These are phyloP conservation scores for Cheilosia variabilis DNA, from an alignment of 2,888 invertebrate genomes.

Conservation along the genomic window DNA sequence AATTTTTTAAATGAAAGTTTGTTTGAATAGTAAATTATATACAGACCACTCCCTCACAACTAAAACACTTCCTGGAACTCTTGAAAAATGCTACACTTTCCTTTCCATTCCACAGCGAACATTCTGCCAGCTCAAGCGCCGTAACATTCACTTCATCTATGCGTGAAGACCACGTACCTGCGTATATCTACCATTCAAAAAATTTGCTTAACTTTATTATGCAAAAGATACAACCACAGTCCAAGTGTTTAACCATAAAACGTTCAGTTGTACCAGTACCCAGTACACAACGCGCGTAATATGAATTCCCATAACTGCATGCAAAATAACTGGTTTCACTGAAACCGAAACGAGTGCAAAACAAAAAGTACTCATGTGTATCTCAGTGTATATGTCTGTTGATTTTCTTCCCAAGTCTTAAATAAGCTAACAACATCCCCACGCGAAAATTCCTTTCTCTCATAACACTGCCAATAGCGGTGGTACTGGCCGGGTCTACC, in stretches of 20 bases:
- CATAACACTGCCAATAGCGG: slow-evolving; percentile 41
- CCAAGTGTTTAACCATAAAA: slow-evolving; percentile 19
- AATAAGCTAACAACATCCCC: slow-evolving; percentile 56
- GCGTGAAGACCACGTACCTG: too few species aligned
- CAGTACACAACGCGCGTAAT: slow-evolving; percentile 27
- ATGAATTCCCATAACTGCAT: slow-evolving; percentile 52
- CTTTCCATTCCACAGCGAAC: too few species aligned
- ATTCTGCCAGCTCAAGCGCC: too few species aligned
- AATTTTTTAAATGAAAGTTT: too few species aligned
- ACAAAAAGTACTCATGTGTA: slow-evolving; percentile 24
- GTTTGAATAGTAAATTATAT: too few species aligned
- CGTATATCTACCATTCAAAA: background rate
- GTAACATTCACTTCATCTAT: too few species aligned
- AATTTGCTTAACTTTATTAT: background rate
- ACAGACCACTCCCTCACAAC: too few species aligned
- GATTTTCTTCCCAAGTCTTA: slow-evolving; percentile 36
- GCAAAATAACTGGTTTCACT: slow-evolving; percentile 46
- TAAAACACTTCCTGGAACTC: too few species aligned
- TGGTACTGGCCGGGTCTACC: slow-evolving; percentile 46
- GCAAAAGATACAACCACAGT: slow-evolving; percentile 1
- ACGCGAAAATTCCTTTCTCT: slow-evolving; percentile 63
- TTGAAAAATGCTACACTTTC: too few species aligned
- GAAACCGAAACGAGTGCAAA: slow-evolving; percentile 37
- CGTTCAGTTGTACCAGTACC: slow-evolving; percentile 31
- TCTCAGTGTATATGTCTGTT: slow-evolving; percentile 18